A percentile compares a stretch with the other conserved stretches of the same genome.
Evolutionary conservation across 2,888 invertebrate genomes (phyloP).

Genomic region (Eremobia ochroleuca): DNA sequence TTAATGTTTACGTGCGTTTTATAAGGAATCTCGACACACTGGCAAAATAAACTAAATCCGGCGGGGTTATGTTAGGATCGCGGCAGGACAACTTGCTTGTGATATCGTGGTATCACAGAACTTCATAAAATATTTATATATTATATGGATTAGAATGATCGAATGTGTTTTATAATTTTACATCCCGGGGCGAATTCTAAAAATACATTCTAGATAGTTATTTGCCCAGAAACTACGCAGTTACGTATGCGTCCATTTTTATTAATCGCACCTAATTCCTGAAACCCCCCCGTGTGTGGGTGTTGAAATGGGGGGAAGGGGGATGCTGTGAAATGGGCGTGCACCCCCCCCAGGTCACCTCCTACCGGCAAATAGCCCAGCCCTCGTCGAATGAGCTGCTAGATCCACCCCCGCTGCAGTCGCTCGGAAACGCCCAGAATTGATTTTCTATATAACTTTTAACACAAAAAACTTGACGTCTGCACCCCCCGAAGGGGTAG

Average conservation of each 20-base stretch:
- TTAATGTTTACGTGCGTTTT: not conserved
- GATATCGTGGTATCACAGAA: not conserved
- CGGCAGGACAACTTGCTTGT: not conserved
- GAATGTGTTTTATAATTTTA: not conserved
- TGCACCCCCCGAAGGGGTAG: not conserved
- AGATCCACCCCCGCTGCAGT: not conserved
- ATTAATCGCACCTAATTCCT: not conserved
- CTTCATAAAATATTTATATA: not conserved
- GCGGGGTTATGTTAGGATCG: not conserved
- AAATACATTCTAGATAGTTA: too few relatives aligned
- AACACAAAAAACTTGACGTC: too few relatives aligned
- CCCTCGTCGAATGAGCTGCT: constrained; percentile 26
- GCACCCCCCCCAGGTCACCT: constrained; percentile 16
- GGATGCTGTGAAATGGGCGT: constrained; percentile 35
- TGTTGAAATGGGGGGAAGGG: not conserved
- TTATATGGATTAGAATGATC: not conserved
- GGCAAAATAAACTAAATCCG: not conserved
- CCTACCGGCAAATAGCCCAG: constrained; percentile 14
- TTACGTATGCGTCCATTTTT: not conserved
- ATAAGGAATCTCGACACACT: not conserved
- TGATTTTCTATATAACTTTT: not conserved
- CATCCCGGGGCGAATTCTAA: not conserved
- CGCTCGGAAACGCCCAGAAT: constrained; percentile 30
- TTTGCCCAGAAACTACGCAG: not conserved
- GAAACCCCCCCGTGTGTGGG: not conserved